A percentile compares a stretch with the other conserved stretches of the same genome.
Conservation (phyloP, 2,888 invertebrate genomes). For the Callyntrura sp. region DNA sequence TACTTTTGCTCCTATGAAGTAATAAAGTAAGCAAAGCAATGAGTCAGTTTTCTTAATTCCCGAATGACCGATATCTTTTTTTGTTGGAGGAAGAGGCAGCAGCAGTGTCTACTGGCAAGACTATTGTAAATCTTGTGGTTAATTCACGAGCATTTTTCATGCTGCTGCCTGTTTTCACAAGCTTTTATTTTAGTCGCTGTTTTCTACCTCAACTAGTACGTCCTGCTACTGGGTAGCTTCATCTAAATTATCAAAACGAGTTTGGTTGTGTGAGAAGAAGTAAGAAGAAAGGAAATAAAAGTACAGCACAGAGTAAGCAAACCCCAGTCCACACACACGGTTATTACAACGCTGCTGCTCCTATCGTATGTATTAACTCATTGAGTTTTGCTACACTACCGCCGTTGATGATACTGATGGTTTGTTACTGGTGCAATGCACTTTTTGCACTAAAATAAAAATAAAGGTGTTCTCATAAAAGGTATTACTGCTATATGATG, state of each 20-base stretch:
- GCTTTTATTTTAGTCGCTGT: constrained; percentile 1
- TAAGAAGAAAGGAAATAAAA: constrained; percentile 29
- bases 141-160: constrained; percentile 67
- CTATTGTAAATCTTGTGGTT: constrained; percentile 70
- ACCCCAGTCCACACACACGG: neutral
- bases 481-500: constrained; percentile 45
- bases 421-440: constrained; percentile 10
- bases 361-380: neutral
- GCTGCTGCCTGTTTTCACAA: constrained; percentile 1
- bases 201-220: neutral
- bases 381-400: neutral
- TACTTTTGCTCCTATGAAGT: neutral
- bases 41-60: constrained; percentile 71
- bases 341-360: neutral
- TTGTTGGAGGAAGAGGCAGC: neutral
- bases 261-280: neutral
- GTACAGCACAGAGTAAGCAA: neutral
- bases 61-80: constrained; percentile 72
- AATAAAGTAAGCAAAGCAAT: neutral
- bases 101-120: constrained; percentile 13
- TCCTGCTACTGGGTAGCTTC: constrained; percentile 19
- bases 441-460: constrained; percentile 63
- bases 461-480: constrained; percentile 70
- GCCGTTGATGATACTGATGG: neutral
- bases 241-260: constrained; percentile 71